These are phyloP conservation scores for Amblyopsis hoosieri DNA, from an alignment of 2,797 vertebrate species.

Conservation along the genomic window DNA sequence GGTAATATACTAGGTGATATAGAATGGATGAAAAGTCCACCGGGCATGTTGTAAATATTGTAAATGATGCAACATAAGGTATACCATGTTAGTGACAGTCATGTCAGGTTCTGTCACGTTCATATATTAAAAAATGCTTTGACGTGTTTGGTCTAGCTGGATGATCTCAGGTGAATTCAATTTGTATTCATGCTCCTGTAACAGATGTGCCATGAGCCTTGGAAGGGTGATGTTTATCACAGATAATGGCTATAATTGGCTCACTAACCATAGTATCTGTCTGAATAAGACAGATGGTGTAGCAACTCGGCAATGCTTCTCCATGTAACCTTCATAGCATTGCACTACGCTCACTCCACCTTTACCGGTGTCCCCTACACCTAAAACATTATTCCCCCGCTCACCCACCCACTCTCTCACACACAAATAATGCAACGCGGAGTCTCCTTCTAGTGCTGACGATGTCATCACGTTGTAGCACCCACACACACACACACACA, in stretches of 20 bases:
- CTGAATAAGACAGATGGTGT: conserved; percentile 57
- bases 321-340: conserved; percentile 1
- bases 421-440: conserved; percentile 29
- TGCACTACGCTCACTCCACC: no score
- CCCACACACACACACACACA: conserved; percentile 8
- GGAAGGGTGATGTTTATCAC: conserved; percentile 69
- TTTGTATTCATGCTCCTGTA: conserved; percentile 64
- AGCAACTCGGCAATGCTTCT: conserved; percentile 39
- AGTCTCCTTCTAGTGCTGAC: conserved; percentile 10
- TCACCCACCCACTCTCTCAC: background rate
- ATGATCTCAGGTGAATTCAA: conserved; percentile 53
- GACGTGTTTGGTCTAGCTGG: conserved; percentile 25
- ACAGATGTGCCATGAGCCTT: conserved; percentile 66
- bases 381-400: background rate
- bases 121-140: background rate
- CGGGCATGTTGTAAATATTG: no score
- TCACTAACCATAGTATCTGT: conserved; percentile 66
- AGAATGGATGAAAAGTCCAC: no score
- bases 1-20: no score
- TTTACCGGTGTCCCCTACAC: no score
- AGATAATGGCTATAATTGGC: conserved; percentile 73
- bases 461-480: conserved; percentile 2
- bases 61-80: conserved; percentile 8
- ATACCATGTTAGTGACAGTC: conserved; percentile 6
- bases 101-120: conserved; percentile 37